Base-by-base conservation (phyloP, 2,888 invertebrate genomes). In the Caenorhabditis virilis region DNA sequence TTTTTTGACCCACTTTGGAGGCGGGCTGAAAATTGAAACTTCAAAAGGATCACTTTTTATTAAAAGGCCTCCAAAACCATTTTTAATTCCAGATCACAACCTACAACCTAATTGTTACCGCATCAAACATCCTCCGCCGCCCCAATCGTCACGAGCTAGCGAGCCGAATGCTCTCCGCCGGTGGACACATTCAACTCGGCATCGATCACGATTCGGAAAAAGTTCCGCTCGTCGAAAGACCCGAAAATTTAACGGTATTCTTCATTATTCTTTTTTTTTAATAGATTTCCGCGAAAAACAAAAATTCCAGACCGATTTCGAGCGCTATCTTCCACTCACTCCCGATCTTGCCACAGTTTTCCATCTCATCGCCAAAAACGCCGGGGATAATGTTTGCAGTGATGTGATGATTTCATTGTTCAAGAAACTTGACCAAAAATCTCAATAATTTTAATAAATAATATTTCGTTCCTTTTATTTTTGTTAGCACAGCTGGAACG, bases 281-380 rank as follows among this genome's bases (percentile, higher is more conserved):
- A n/a, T n/a, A n/a, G n/a, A n/a, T n/a, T n/a, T n/a, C n/a, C n/a
- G n/a, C 7, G 11, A 36, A 33, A 41, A n/a, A n/a, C 16, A 5
- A 1, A 15, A 7, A 9, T 56, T 62, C 22, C 57, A 63, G 63
- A 57, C 49, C 35, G 50, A 58, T 20, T 53, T 48, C 33, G 50
- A 58, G 11, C 39, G 47, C 20, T 5, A 46, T 2, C 22, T 50
- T 0, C 50, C 53, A 6, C 22, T 61, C 11, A 61, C 35, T 42
- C 49, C 59, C 2, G 70, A 73, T 45, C 30, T 62, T 16, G 58
- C 61, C 20, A 54, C 69, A 20, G 66, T 76, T 25, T 59, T 74
- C 39, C 60, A 68, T 26, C 43, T 77, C 41, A 74, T 77, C 49
- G 46, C 69, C 11, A 62, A 61, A 25, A 77, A 77, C 48, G 75